Evolutionary conservation across 2,113 vertebrate genomes (phyloP).

Genomic region (Dipodomys stephensi): DNA sequence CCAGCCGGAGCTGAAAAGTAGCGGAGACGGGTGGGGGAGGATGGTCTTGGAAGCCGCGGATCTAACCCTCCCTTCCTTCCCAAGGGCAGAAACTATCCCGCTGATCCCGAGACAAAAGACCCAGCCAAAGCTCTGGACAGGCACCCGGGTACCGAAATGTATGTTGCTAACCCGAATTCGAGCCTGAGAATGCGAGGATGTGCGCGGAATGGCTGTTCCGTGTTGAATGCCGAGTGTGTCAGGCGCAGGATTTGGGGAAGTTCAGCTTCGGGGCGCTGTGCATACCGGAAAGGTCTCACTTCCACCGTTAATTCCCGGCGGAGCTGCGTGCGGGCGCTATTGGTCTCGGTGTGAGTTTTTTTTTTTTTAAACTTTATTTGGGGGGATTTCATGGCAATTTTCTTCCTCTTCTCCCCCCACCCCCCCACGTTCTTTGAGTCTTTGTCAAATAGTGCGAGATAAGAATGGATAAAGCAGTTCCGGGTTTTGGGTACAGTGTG

Average conservation of each 20-base stretch:
- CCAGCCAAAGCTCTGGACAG: constrained; percentile 38
- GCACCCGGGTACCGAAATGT: constrained; percentile 25
- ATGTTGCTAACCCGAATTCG: constrained; percentile 33
- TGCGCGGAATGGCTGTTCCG: constrained; percentile 66
- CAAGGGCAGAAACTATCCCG: constrained; percentile 51
- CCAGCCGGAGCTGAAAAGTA: constrained; percentile 19
- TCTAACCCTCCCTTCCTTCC: constrained; percentile 36
- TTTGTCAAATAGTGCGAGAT: constrained; percentile 48
- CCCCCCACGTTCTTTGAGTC: neutral
- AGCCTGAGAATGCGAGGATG: constrained; percentile 51
- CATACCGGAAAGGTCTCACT: constrained; percentile 34
- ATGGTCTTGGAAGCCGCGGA: constrained; percentile 52
- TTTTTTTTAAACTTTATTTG: neutral
- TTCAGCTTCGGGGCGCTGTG: constrained; percentile 13
- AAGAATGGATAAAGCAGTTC: constrained; percentile 70
- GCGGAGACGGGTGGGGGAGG: constrained; percentile 8
- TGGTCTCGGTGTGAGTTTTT: neutral
- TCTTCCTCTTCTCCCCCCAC: neutral
- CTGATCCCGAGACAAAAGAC: constrained; percentile 70
- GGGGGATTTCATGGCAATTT: neutral
- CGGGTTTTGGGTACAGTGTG: constrained; percentile 67
- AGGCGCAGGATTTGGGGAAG: constrained; percentile 41
- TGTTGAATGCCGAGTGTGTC: constrained; percentile 55
- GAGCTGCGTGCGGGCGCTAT: neutral
- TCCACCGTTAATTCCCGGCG: constrained; percentile 12